These are phyloP conservation scores for Temnothorax unifasciatus DNA, from an alignment of 2,888 invertebrate genomes.

Conservation along the genomic window DNA sequence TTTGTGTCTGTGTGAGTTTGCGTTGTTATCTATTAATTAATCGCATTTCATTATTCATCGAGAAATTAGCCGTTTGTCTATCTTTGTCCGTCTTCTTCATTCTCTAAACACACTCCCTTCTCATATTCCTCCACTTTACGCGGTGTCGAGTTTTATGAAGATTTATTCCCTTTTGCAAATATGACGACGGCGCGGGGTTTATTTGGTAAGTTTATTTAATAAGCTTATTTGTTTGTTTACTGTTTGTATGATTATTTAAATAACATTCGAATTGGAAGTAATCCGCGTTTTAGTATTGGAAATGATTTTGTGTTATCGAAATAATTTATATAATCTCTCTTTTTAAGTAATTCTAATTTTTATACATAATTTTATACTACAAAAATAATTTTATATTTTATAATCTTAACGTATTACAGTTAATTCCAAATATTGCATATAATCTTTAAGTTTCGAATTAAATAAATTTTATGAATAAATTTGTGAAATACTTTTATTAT, in stretches of 20 bases:
- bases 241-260: slow-evolving; percentile 24
- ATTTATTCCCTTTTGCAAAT: slow-evolving; percentile 24
- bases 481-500: slow-evolving; percentile 44
- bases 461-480: slow-evolving; percentile 39
- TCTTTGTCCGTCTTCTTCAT: slow-evolving; percentile 27
- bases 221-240: slow-evolving; percentile 12
- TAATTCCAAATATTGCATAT: slow-evolving; percentile 50
- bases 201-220: slow-evolving; percentile 20
- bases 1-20: slow-evolving; percentile 45
- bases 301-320: slow-evolving; percentile 38
- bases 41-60: slow-evolving; percentile 62
- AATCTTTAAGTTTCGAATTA: slow-evolving; percentile 38
- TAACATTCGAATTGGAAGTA: slow-evolving; percentile 25
- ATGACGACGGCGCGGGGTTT: slow-evolving; percentile 37
- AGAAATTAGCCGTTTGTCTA: slow-evolving; percentile 36
- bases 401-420: slow-evolving; percentile 44
- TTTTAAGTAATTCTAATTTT: slow-evolving; percentile 34
- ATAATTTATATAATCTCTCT: slow-evolving; percentile 32
- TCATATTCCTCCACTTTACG: not conserved
- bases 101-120: slow-evolving; percentile 1
- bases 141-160: slow-evolving; percentile 14
- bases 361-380: slow-evolving; percentile 43
- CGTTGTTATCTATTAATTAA: slow-evolving; percentile 70
- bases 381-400: slow-evolving; percentile 50
- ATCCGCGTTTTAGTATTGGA: slow-evolving; percentile 31